Conservation (phyloP, 35 echinoderm and acorn worm genomes). For the Heliocidaris tuberculata region DNA sequence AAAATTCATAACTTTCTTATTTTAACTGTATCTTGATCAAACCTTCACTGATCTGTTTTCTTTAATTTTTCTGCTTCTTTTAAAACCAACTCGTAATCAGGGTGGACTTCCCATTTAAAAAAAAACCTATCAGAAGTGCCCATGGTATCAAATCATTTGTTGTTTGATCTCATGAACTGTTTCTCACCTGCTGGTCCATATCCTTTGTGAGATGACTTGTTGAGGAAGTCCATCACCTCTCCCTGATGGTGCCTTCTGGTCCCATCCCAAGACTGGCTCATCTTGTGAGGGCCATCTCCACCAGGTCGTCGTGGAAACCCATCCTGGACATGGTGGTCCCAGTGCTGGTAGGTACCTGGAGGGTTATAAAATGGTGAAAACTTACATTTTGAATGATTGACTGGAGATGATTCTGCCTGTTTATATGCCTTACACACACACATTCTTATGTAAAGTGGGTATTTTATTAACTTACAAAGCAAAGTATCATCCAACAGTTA, state of each 20-base stretch:
- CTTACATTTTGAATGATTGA: background rate
- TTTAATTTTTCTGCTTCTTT: no score
- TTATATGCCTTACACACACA: background rate
- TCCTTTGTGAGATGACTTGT: slow-evolving; percentile 65
- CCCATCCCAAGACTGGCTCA: slow-evolving; percentile 79
- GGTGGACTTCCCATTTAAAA: no score
- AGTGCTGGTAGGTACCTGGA: slow-evolving; percentile 68
- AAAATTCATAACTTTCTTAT: no score
- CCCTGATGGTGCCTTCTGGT: background rate
- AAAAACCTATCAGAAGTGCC: no score
- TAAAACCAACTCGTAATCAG: no score
- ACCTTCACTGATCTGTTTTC: no score
- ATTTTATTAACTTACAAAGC: background rate
- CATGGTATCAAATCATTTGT: no score
- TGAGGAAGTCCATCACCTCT: slow-evolving; percentile 61
- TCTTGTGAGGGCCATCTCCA: slow-evolving; percentile 19
- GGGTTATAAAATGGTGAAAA: background rate
- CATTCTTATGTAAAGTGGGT: background rate
- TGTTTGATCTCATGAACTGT: no score
- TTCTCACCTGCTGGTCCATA: slow-evolving; percentile 76
- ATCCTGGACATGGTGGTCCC: slow-evolving; percentile 83
- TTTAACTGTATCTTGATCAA: no score
- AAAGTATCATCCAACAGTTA: background rate
- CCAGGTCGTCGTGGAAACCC: slow-evolving; percentile 36
- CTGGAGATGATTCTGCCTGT: background rate